Percentiles rank a stretch among this genome's conserved stretches.
These are phyloP conservation scores for Takifugu rubripes DNA, from an alignment of 2,797 vertebrate genomes.

Conservation along the genomic window DNA sequence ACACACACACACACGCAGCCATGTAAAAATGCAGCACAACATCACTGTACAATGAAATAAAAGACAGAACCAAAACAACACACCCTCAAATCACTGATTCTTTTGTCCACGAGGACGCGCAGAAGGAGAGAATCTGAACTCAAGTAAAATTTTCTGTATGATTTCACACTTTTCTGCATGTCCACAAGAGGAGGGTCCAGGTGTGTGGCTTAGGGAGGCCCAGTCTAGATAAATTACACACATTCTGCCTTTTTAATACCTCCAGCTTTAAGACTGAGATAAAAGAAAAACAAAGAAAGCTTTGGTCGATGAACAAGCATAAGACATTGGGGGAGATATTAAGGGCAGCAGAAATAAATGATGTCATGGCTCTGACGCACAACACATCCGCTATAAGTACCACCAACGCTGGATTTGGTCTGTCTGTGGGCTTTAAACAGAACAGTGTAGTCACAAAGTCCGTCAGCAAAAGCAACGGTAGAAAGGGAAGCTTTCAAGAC, in stretches of 20 bases:
- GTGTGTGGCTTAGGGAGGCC: slow-evolving; percentile 55
- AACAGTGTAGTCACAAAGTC: slow-evolving; percentile 50
- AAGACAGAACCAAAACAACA: slow-evolving; percentile 48
- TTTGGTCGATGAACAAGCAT: slow-evolving; percentile 63
- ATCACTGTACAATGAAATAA: slow-evolving; percentile 54
- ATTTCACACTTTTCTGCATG: slow-evolving; percentile 64
- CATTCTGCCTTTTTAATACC: slow-evolving; percentile 33
- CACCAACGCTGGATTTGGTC: slow-evolving; percentile 38
- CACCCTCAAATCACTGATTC: slow-evolving; percentile 64
- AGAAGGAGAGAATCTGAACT: slow-evolving; percentile 64
- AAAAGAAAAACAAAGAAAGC: slow-evolving; percentile 36
- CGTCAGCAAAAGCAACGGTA: slow-evolving; percentile 34
- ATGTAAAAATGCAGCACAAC: slow-evolving; percentile 59
- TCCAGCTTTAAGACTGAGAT: slow-evolving; percentile 33
- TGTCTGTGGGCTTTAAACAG: slow-evolving; percentile 39
- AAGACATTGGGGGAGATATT: slow-evolving; percentile 43
- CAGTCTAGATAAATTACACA: slow-evolving; percentile 49
- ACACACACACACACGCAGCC: slow-evolving; percentile 37
- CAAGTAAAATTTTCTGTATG: slow-evolving; percentile 67
- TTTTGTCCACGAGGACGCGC: slow-evolving; percentile 59
- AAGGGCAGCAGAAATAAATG: slow-evolving; percentile 37
- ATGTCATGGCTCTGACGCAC: slow-evolving; percentile 38
- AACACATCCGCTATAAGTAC: slow-evolving; percentile 42
- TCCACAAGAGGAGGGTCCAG: slow-evolving; percentile 57
- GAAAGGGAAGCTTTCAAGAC: slow-evolving; percentile 41